These are phyloP conservation scores for Athalia circularis DNA, from an alignment of 2,888 invertebrate genomes.

Conservation along the genomic window DNA sequence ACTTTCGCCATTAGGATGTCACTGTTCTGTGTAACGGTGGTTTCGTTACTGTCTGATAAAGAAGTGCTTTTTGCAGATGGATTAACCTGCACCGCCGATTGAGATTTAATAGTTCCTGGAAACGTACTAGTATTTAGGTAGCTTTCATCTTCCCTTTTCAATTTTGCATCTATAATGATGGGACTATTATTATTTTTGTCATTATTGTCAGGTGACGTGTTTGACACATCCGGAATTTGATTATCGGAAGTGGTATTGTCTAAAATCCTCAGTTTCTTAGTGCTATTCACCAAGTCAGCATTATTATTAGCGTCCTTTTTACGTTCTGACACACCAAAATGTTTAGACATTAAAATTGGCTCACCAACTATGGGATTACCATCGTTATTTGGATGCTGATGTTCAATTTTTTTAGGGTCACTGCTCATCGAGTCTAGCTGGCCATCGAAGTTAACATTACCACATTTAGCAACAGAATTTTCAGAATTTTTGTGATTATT, in stretches of 20 bases:
- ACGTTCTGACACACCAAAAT: background rate
- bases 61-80: background rate
- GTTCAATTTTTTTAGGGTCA: slow-evolving; percentile 15
- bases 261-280: background rate
- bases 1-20: slow-evolving; percentile 19
- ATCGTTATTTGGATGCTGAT: background rate
- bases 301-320: slow-evolving; percentile 39
- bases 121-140: background rate
- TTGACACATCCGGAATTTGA: slow-evolving; percentile 17
- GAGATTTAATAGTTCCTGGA: slow-evolving; percentile 14
- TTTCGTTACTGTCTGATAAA: background rate
- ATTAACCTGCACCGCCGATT: slow-evolving; percentile 5
- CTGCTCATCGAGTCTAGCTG: background rate
- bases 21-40: background rate
- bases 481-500: background rate
- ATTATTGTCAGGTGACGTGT: background rate
- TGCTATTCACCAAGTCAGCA: slow-evolving; percentile 6
- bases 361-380: slow-evolving; percentile 1
- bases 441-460: background rate
- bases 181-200: slow-evolving; percentile 52
- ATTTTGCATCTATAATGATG: slow-evolving; percentile 49
- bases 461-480: background rate
- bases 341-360: background rate
- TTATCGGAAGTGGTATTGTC: slow-evolving; percentile 13
- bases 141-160: slow-evolving; percentile 46